A percentile compares a stretch with the other conserved stretches of the same genome.
phyloP scores from a whole-genome alignment of 2,113 vertebrate genomes.

The Nothocercus julius region DNA sequence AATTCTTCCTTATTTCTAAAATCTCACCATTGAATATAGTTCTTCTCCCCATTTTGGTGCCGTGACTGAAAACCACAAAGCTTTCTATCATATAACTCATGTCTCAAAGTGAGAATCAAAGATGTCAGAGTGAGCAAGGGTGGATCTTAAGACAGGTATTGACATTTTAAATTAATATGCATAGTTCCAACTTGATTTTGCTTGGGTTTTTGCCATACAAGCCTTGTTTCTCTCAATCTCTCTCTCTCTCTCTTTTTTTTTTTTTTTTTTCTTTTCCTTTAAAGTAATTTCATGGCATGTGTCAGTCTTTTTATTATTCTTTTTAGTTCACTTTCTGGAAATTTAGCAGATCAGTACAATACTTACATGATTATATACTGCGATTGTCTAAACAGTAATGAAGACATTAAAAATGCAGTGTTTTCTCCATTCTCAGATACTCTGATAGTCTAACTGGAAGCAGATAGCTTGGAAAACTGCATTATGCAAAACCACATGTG shows the following conservation, averaged over 20 bases:
- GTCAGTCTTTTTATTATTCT: not conserved
- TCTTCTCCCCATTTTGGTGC: not conserved
- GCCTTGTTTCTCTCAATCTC: not conserved
- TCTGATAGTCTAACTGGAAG: not conserved
- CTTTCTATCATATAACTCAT: not conserved
- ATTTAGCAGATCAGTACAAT: not conserved
- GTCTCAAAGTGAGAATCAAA: not conserved
- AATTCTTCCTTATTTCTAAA: not conserved
- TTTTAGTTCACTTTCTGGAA: not conserved
- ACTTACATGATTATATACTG: accelerated
- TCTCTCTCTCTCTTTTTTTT: not conserved
- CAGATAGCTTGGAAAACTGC: not conserved
- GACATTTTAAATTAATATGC: not conserved
- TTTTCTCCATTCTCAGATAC: not conserved
- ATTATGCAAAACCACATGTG: not conserved
- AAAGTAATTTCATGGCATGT: not conserved
- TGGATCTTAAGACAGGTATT: not conserved
- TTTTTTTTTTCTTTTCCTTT: not conserved
- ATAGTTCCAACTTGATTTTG: not conserved
- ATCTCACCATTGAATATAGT: not conserved
- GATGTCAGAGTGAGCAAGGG: not conserved
- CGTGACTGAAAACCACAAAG: not conserved
- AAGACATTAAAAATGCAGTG: accelerated
- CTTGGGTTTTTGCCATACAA: not conserved
- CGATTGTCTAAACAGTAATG: not conserved